A percentile compares a stretch with the other conserved stretches of the same genome.
Evolutionary conservation across 2,113 vertebrate species (phyloP).

Genomic region (Apteryx mantelli): DNA sequence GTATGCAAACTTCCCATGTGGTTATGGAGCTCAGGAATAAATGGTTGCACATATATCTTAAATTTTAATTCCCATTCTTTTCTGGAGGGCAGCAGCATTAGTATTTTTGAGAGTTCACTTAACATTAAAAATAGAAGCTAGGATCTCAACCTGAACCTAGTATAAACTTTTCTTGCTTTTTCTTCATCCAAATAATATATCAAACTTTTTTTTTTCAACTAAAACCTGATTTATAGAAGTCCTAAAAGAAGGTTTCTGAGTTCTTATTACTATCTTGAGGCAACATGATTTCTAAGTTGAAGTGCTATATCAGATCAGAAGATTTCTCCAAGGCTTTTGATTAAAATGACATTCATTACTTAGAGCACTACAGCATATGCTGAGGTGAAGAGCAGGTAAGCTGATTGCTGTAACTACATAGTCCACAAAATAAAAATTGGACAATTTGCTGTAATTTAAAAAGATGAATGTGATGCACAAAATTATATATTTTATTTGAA

Average conservation of each 20-base stretch:
- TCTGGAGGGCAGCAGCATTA: not conserved
- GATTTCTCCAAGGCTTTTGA: constrained; percentile 32
- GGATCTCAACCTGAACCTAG: not conserved
- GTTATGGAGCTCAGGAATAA: not conserved
- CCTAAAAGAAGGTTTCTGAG: not conserved
- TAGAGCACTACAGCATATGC: not conserved
- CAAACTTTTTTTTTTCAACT: not conserved
- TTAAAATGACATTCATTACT: constrained; percentile 56
- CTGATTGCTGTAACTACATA: constrained; percentile 65
- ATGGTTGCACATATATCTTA: not conserved
- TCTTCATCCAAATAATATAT: not conserved
- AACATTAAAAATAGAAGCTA: not conserved
- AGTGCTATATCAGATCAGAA: constrained; percentile 3
- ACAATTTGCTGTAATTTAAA: constrained; percentile 77
- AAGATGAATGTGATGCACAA: constrained; percentile 55
- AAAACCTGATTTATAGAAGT: not conserved
- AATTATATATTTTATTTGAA: constrained; percentile 76
- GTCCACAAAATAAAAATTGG: constrained; percentile 71
- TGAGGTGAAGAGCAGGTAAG: constrained; percentile 38
- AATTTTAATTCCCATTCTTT: not conserved
- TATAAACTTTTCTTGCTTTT: not conserved
- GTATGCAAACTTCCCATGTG: not conserved
- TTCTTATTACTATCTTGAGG: not conserved
- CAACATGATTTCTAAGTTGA: not conserved
- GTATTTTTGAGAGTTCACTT: not conserved